Conservation (phyloP, 2,113 vertebrate genomes). For the Meles meles region DNA sequence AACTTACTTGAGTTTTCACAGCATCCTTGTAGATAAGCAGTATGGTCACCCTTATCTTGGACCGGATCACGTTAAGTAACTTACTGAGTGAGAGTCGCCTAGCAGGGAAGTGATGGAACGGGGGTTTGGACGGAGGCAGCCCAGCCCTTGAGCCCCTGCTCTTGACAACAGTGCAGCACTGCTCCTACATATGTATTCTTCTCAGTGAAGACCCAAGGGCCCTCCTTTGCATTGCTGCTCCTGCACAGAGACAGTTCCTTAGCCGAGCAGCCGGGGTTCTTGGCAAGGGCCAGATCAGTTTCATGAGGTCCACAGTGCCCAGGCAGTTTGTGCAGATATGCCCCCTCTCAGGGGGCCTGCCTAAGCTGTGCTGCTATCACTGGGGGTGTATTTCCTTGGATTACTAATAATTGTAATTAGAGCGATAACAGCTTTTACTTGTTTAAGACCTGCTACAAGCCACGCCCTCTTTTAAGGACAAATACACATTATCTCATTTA, state of each 20-base stretch:
- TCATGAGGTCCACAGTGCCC: too few relatives aligned
- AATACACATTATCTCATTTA: background rate
- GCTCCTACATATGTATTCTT: accelerated
- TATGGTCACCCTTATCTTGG: background rate
- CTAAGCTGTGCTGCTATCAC: background rate
- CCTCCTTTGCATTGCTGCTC: background rate
- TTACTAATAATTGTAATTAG: background rate
- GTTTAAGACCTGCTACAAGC: background rate
- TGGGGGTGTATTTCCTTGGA: background rate
- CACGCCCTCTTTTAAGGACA: background rate
- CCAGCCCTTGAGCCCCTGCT: background rate
- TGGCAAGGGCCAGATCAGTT: background rate
- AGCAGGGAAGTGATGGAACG: background rate
- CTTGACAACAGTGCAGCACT: background rate
- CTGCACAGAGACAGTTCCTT: background rate
- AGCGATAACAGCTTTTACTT: background rate
- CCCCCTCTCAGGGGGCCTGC: background rate
- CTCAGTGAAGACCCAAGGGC: background rate
- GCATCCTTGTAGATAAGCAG: background rate
- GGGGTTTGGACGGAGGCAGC: background rate
- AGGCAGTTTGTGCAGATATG: background rate
- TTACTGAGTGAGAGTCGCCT: background rate
- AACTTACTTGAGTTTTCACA: background rate
- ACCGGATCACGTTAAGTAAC: background rate
- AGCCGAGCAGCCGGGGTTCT: background rate